phyloP scores from a whole-genome alignment of 2,888 invertebrate species.

The Seladonia tumulorum region DNA sequence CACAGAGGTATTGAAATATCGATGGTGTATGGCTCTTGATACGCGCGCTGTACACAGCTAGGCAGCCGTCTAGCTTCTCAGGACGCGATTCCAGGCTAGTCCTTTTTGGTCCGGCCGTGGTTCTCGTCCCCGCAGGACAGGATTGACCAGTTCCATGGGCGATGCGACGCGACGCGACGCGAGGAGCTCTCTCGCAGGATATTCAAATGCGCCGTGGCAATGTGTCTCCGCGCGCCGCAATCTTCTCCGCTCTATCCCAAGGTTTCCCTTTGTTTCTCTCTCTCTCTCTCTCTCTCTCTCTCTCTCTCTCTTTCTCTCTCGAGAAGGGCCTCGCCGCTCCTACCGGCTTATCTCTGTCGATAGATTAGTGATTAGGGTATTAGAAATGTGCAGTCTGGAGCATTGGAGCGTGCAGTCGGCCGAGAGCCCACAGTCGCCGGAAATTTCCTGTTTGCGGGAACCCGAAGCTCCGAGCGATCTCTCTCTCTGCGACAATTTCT shows the following conservation, averaged over 20 bases:
- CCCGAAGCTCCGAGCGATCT: not conserved
- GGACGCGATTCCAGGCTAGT: conserved; percentile 54
- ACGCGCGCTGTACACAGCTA: not conserved
- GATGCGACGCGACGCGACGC: conserved; percentile 24
- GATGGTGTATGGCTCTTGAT: not conserved
- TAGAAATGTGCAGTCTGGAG: not conserved
- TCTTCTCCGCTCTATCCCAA: not conserved
- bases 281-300: conserved; percentile 26
- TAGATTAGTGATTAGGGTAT: conserved; percentile 9
- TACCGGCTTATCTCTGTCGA: not conserved
- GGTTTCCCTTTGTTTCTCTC: conserved; percentile 33
- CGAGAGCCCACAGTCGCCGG: not conserved
- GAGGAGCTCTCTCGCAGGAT: conserved; percentile 42
- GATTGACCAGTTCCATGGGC: conserved; percentile 68
- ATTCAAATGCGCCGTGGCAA: conserved; percentile 63
- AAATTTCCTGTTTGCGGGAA: not conserved
- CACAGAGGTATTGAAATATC: not conserved
- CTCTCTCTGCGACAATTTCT: not conserved
- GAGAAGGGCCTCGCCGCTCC: not conserved
- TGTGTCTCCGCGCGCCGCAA: conserved; percentile 34
- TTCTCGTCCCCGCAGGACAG: conserved; percentile 63
- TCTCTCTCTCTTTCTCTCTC: conserved; percentile 38
- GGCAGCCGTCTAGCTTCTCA: conserved; percentile 21
- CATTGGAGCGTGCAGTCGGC: conserved; percentile 1
- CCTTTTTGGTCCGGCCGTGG: conserved; percentile 63